Base-by-base conservation (phyloP, 2,113 vertebrate species). In the Macrotus californicus region DNA sequence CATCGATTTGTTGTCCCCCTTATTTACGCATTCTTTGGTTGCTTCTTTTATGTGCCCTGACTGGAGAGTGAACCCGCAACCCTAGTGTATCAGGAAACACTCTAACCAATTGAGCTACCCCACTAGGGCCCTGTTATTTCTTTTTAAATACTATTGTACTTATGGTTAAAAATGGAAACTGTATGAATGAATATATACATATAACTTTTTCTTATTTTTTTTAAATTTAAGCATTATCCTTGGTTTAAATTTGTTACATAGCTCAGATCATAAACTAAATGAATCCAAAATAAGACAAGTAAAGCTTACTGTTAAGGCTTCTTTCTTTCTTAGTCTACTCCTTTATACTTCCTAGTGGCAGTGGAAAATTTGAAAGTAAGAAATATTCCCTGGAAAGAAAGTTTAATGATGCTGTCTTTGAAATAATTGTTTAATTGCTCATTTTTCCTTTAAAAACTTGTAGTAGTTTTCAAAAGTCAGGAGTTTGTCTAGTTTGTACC, bases 151-250 rank as follows among this genome's bases (percentile, higher is more conserved):
- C 61, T 64, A 64, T 64, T 31, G 29, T 31, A 64, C 82, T 96
- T 93, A 84, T 24, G 73, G 29, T 85, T 95, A 81, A 89, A 96
- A 91, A 76, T 52, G 89, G 39, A 77, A 87, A 72, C 93, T 97
- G 91, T 54, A 92, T 89, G 82, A 81, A 93, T 13, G 26, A 76
- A 31, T 72, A 91, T 96, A 31, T 95, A n/a, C 89, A 90, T 96
- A 91, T 91, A 43, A 75, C 97, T 97, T 98, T 83, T 96, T 88
- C 83, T 82, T 24, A 94, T 0, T 96, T 77, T 96, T 97, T 96
- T 87, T 96, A 87, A 97, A 87, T 82, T 92, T 69, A 85, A 92
- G 10, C 75, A 91, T 97, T 73, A 79, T 97, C 64, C 64, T 76
- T 94, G 48, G 77, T 94, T 97, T 96, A 96, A 94, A 96, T 89